Base-by-base conservation (phyloP, 64 coral and sea anemone species). In the Stichodactyla helianthus region DNA sequence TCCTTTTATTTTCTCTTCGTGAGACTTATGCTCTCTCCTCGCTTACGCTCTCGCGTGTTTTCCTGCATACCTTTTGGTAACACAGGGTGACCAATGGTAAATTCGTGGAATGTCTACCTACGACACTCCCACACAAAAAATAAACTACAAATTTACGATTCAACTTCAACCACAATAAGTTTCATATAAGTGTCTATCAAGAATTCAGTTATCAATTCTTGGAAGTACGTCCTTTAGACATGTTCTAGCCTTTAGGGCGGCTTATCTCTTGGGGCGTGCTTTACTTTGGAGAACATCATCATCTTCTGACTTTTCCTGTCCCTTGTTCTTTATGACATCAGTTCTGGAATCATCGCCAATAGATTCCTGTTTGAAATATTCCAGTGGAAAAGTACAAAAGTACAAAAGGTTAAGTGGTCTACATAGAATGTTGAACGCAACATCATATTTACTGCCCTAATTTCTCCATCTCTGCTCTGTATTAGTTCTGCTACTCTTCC, bases 401-500 rank as follows among this genome's bases (percentile, higher is more conserved):
- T 60, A 88, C 11, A 88, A 64, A 18, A 88, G 76, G 53, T 61
- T 88, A 53, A 79, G 55, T 58, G 54, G 87, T 82, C 87, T 25
- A n/a, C 54, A 79, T 28, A 88, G 77, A 25, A 88, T 7, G 31
- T 52, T 61, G 87, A 23, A 35, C 59, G 57, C 77, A 59, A 54
- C 51, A 50, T 50, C 53, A 88, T 20, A 17, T 77, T 88, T 12
- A 58, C 58, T 9, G 77, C 25, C 82, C 87, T 28, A 61, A 88
- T n/a, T 53, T 88, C 53, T 25, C 79, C 44, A 88, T 81, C 77
- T 60, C 50, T 88, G 77, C 87, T 88, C 55, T 50, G 13, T 2
- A 88, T 82, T 11, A 90, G 20, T 59, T 91, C 83, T 55, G 53
- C 22, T 25, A 86, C 57, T 67, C 56, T 91, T 79, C 51, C 87